phyloP scores from a whole-genome alignment of 2,113 vertebrate species.

The Sisor rabdophorus region DNA sequence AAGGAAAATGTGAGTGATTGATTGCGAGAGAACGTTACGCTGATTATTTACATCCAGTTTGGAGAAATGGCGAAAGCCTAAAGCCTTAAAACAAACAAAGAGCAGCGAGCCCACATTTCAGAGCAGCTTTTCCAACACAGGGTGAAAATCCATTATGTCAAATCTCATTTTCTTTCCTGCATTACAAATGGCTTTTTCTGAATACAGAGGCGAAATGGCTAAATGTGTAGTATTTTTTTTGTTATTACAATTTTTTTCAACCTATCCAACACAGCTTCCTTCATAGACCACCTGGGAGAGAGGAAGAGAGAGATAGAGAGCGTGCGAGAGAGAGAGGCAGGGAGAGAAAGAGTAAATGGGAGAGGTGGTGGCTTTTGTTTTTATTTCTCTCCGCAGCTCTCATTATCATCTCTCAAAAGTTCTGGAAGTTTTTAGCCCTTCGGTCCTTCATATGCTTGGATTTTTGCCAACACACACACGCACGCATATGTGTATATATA shows the following conservation, averaged over 20 bases:
- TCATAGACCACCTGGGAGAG: conserved; percentile 53
- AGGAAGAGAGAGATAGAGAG: not conserved
- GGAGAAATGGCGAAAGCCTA: conserved; percentile 52
- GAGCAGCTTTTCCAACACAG: conserved; percentile 58
- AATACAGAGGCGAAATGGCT: conserved; percentile 66
- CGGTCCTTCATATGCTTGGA: conserved; percentile 7
- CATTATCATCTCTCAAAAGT: conserved; percentile 10
- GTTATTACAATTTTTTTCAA: conserved; percentile 39
- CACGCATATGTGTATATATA: conserved; percentile 1
- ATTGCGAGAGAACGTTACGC: conserved; percentile 36
- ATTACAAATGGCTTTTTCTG: conserved; percentile 67
- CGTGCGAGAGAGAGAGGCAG: conserved; percentile 8
- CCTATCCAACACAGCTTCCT: conserved; percentile 58
- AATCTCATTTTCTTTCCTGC: conserved; percentile 71
- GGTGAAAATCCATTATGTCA: conserved; percentile 77
- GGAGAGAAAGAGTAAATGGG: conserved; percentile 35
- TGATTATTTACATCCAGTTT: conserved; percentile 53
- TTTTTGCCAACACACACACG: not conserved
- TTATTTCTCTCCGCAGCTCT: conserved; percentile 14
- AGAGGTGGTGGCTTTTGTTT: conserved; percentile 47
- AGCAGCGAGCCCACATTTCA: conserved; percentile 47
- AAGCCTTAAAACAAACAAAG: conserved; percentile 61
- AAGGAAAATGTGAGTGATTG: conserved; percentile 34
- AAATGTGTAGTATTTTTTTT: conserved; percentile 44
- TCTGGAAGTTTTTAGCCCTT: conserved; percentile 15